phyloP scores from a whole-genome alignment of 2,797 vertebrate genomes.

The Aeoliscus strigatus region DNA sequence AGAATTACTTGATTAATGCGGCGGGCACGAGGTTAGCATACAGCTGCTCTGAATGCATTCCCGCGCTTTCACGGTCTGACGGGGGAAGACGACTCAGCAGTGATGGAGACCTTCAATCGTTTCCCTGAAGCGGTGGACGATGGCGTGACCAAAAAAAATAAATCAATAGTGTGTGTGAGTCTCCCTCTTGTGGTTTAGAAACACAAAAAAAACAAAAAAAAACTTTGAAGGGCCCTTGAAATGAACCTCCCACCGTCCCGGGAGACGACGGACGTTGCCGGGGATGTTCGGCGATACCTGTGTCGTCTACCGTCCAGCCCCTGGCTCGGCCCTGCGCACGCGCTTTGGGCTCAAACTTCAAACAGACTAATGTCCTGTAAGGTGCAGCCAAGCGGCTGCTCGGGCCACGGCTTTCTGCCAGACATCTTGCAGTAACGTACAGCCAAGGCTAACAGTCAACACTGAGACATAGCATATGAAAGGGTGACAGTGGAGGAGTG shows the following conservation, averaged over 20 bases:
- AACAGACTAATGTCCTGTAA: slow-evolving; percentile 53
- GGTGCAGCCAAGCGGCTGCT: slow-evolving; percentile 50
- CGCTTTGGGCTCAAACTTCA: slow-evolving; percentile 62
- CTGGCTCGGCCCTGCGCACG: slow-evolving; percentile 34
- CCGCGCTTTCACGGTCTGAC: too few relatives aligned
- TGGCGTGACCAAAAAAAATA: slow-evolving; percentile 49
- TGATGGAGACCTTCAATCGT: slow-evolving; percentile 31
- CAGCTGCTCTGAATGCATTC: too few relatives aligned
- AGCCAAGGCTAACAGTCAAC: slow-evolving; percentile 54
- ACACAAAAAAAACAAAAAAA: not conserved
- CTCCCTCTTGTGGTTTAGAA: slow-evolving; percentile 6
- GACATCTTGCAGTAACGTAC: slow-evolving; percentile 45
- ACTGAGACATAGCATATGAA: slow-evolving; percentile 32
- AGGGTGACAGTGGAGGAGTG: slow-evolving; percentile 34
- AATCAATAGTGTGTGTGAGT: slow-evolving; percentile 11
- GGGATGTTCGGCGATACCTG: slow-evolving; percentile 27
- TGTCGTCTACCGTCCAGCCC: slow-evolving; percentile 25
- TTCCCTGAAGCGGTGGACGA: slow-evolving; percentile 52
- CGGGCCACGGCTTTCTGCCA: slow-evolving; percentile 51
- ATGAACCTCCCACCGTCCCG: slow-evolving; percentile 19
- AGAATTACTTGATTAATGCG: slow-evolving; percentile 54
- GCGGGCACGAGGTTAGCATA: slow-evolving; percentile 3
- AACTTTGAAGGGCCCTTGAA: slow-evolving; percentile 31
- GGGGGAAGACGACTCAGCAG: too few relatives aligned
- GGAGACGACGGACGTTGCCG: slow-evolving; percentile 23